Evolutionary conservation across 2,888 invertebrate species (phyloP), one percentile per base, ranked within the genome.

Genomic region (Petrolisthes cinctipes): DNA sequence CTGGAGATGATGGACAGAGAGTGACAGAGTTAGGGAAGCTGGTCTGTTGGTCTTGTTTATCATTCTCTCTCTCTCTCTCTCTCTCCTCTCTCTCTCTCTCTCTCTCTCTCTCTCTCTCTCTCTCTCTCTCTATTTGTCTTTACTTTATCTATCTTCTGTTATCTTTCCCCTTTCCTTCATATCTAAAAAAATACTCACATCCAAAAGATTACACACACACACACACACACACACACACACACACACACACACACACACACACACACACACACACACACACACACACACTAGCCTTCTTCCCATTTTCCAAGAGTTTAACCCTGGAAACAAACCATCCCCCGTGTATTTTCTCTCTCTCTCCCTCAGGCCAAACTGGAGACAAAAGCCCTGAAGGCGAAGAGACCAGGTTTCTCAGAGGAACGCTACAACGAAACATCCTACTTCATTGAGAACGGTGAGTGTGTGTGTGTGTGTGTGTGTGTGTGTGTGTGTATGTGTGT

Each of bases 381-480:
- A n/a, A 91, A 91, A 82, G 90, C 91, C 3, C 83, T 91, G 81
- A 91, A 91, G 82, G 91, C 91, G 9, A 91, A 91, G 83, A 66
- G 91, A 81, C 91, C 91, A 3, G 91, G 91, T 0, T 91, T 91
- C 85, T 90, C 91, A 6, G 91, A 91, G 81, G 91, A 91, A 56
- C 83, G 91, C 4, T 91, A 91, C 86, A 91, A 91, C 83, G 92
- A 92, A 86, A 92, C 93, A 4, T 92, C 92, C 14, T 93, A 93
- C 91, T 93, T 93, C 91, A 92, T 93, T 91, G 93, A 93, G 90
- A 93, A 93, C 91, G 92, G 93, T 92, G 86, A 79, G 90, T 86
- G 76, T 20, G 54, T 11, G 78, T 37, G 78, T 37, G 78, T 37
- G 78, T 37, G 78, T 37, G 78, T 37, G 78, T 37, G 78, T 37